Conservation (phyloP, 2,797 vertebrate genomes). For the Euphonia xanthogaster region DNA sequence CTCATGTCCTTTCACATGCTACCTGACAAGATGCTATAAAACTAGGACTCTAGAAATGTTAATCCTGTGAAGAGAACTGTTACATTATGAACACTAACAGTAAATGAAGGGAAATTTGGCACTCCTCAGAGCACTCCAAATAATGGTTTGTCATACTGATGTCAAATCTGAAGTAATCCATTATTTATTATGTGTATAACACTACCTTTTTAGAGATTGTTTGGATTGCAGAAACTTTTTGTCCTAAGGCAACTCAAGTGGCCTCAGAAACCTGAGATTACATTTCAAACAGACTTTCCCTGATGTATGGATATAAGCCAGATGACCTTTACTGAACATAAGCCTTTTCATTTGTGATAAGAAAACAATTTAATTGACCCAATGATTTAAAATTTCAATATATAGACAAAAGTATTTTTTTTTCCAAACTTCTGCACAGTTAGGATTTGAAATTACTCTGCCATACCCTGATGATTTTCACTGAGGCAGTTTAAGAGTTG, state of each 20-base stretch:
- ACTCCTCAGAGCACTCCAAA: neutral
- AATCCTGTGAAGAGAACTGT: neutral
- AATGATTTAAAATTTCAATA: neutral
- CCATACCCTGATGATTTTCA: neutral
- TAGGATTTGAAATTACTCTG: slow-evolving; percentile 8
- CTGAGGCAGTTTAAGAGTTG: neutral
- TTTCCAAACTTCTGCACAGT: neutral
- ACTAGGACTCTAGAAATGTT: neutral
- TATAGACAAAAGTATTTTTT: neutral
- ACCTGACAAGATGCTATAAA: neutral
- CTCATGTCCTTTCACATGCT: neutral
- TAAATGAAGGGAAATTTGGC: neutral
- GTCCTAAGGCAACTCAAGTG: neutral
- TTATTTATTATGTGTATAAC: neutral
- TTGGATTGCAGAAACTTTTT: neutral
- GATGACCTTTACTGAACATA: neutral
- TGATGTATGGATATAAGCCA: neutral
- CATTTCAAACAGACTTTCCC: neutral
- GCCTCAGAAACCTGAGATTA: neutral
- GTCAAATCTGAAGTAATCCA: slow-evolving; percentile 43
- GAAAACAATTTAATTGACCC: neutral
- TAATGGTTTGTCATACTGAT: neutral
- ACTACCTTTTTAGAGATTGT: neutral
- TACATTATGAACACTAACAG: neutral
- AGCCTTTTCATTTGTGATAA: neutral